Percentiles rank a stretch among this genome's conserved stretches.
Evolutionary conservation across 2,797 vertebrate species (phyloP).

Genomic region (Orientallactaga sibirica): DNA sequence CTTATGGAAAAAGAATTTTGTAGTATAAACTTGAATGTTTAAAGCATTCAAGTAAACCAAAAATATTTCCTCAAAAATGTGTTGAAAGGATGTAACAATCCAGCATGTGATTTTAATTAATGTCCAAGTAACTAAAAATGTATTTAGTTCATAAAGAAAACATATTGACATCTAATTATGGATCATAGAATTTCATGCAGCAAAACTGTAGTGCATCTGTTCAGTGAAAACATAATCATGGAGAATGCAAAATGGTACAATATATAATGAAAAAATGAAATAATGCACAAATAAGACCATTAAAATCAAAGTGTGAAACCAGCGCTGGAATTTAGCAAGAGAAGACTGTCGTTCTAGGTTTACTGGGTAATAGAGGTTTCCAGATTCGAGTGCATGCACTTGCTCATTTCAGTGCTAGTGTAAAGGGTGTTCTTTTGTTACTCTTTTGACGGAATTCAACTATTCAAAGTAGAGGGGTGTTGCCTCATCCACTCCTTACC

Average conservation of each 20-base stretch:
- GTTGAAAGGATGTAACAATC: conserved; percentile 89
- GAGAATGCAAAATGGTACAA: conserved; percentile 88
- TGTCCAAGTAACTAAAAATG: conserved; percentile 91
- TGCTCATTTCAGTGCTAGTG: background rate
- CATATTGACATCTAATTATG: conserved; percentile 92
- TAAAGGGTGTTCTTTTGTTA: background rate
- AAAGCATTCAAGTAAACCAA: conserved; percentile 86
- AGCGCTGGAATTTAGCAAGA: conserved; percentile 72
- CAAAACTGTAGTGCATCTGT: conserved; percentile 90
- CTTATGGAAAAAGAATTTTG: conserved; percentile 71
- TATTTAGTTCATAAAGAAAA: conserved; percentile 91
- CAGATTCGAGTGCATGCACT: conserved; percentile 46
- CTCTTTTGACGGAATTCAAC: conserved; percentile 44
- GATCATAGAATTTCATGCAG: conserved; percentile 89
- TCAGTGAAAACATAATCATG: conserved; percentile 89
- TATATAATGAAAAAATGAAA: conserved; percentile 88
- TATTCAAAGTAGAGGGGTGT: conserved; percentile 20
- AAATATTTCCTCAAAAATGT: conserved; percentile 88
- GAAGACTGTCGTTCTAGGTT: conserved; percentile 54
- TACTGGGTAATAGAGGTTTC: conserved; percentile 48
- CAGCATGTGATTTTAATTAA: conserved; percentile 90
- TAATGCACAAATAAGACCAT: conserved; percentile 88
- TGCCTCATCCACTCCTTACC: too few species aligned
- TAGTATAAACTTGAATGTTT: conserved; percentile 84
- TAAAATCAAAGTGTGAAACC: conserved; percentile 83